phyloP scores from a whole-genome alignment of 2,797 vertebrate genomes.

The Agapornis canus region DNA sequence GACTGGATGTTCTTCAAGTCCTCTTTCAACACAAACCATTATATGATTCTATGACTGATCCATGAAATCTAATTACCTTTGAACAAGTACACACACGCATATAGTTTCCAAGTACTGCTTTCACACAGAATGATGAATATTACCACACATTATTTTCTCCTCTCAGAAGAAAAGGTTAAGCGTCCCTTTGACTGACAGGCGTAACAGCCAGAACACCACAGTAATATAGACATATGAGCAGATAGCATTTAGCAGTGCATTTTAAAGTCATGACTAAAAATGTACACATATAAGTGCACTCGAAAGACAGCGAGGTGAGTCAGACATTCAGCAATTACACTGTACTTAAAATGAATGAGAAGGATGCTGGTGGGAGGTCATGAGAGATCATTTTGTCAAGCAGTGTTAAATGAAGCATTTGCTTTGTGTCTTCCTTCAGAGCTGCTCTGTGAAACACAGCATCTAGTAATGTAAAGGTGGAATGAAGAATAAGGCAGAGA shows the following conservation, averaged over 20 bases:
- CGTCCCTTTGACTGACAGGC: not conserved
- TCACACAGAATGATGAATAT: not conserved
- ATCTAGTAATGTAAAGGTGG: conserved; percentile 27
- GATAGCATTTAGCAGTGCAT: not conserved
- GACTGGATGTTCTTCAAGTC: not conserved
- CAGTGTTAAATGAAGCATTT: conserved; percentile 44
- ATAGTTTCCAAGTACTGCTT: not conserved
- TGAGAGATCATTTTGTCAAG: conserved; percentile 31
- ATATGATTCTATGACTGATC: not conserved
- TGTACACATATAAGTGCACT: not conserved
- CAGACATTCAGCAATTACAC: conserved; percentile 46
- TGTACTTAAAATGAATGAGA: conserved; percentile 37
- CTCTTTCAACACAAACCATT: not conserved
- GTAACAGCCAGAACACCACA: not conserved
- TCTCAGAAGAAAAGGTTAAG: conserved; percentile 5
- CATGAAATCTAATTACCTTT: not conserved
- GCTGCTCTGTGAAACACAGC: not conserved
- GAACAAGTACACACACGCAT: not conserved
- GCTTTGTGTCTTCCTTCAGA: not conserved
- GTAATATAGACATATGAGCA: not conserved
- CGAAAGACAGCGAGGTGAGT: not conserved
- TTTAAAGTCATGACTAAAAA: conserved; percentile 50
- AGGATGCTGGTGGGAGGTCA: conserved; percentile 38
- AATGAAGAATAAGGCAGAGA: not conserved
- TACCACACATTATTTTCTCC: not conserved